These are phyloP conservation scores for Drepana arcuata DNA, from an alignment of 1,140 invertebrate species.

Conservation along the genomic window DNA sequence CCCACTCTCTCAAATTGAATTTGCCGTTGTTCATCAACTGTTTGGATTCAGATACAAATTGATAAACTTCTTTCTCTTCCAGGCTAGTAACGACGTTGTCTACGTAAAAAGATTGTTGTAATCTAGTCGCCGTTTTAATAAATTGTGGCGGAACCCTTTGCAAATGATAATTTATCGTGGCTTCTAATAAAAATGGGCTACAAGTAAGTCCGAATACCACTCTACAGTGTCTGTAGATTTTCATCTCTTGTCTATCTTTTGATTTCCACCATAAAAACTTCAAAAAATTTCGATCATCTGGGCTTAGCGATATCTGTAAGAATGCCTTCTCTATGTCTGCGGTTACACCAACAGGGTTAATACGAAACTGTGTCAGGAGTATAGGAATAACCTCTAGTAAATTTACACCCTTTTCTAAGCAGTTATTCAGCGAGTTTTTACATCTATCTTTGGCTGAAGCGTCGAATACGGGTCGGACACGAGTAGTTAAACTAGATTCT, in stretches of 20 bases:
- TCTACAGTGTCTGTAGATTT: constrained; percentile 3
- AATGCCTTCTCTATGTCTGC: constrained; percentile 46
- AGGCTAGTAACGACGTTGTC: constrained; percentile 2
- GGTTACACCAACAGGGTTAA: constrained; percentile 32
- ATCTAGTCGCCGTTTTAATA: not conserved
- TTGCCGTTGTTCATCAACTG: constrained; percentile 1
- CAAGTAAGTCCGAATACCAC: constrained; percentile 6
- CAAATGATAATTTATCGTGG: constrained; percentile 4
- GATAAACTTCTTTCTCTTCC: not conserved
- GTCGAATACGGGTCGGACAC: constrained; percentile 24
- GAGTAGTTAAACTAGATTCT: constrained; percentile 26
- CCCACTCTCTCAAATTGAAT: constrained; percentile 2
- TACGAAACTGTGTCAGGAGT: constrained; percentile 43
- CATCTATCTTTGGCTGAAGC: constrained; percentile 21
- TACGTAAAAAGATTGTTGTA: constrained; percentile 5
- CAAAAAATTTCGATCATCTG: not conserved
- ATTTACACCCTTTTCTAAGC: constrained; percentile 25
- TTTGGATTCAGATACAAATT: constrained; percentile 1
- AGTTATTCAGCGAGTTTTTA: constrained; percentile 19
- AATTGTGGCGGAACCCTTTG: not conserved
- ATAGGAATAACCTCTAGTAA: constrained; percentile 47
- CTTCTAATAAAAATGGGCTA: constrained; percentile 6
- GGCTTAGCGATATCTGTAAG: not conserved
- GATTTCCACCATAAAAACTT: constrained; percentile 1
- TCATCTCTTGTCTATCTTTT: not conserved